Evolutionary conservation across 2,113 vertebrate species (phyloP), one percentile per base, ranked within the genome.

Genomic region (Dromaius novaehollandiae): DNA sequence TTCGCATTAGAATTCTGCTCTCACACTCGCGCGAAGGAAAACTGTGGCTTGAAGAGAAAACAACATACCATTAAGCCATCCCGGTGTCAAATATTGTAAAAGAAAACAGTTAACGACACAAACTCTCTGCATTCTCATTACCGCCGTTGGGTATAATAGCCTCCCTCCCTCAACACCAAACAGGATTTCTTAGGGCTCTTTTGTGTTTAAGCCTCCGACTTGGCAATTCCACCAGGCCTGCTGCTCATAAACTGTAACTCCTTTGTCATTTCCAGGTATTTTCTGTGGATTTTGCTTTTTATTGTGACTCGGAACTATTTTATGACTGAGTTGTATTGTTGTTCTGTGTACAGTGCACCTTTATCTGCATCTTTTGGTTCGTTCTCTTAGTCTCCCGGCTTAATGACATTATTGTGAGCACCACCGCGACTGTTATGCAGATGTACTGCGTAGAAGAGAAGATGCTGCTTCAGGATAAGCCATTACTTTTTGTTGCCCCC

Each of bases 401-500:
- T 98, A 98, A 98, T 97, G 98, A 92, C 96, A 98, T 98, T 97
- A 97, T 97, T 94, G 97, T 96, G 93, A 97, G 95, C 95, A 97
- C 98, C 95, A 95, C 42, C 11, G 98, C 97, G 97, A 98, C 97
- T 73, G 75, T 95, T 97, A 98, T 98, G 97, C 98, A 98, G 98
- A 98, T 97, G 96, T 96, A 97, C 96, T 98, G 97, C 96, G 13
- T 83, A 70, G 97, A 69, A 34, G 97, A 94, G 86, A 98, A 98
- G 96, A 85, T 97, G 97, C 97, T 98, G 97, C 96, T 98, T 98
- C 98, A 98, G 97, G 97, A 98, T 95, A 98, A 98, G 93, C 96
- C 98, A 97, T 98, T 98, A 98, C 91, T 98, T 98, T 98, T 98
- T 97, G 98, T 98, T 96, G 96, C 97, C 96, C 98, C 98, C 98